Percentiles rank a stretch among this genome's conserved stretches.
These are phyloP conservation scores for Cephus sareptanus DNA, from an alignment of 2,888 invertebrate genomes.

Conservation along the genomic window DNA sequence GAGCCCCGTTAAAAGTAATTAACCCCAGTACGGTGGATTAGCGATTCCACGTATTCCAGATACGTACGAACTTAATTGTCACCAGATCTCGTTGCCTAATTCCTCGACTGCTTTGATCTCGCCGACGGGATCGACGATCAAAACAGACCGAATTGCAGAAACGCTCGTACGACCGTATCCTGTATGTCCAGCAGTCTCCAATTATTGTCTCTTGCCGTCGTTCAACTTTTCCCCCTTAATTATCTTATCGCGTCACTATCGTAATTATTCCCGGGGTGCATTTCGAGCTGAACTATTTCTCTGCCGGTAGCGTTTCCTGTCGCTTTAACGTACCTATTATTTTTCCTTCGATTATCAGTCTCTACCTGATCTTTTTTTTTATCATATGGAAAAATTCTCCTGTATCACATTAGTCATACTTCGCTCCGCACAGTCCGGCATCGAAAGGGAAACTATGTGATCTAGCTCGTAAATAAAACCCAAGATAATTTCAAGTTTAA, in stretches of 20 bases:
- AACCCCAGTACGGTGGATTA: slow-evolving; percentile 21
- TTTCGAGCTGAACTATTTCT: not conserved
- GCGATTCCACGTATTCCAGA: slow-evolving; percentile 20
- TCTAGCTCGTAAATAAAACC: not conserved
- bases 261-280: not conserved
- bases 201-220: not conserved
- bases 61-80: slow-evolving; percentile 23
- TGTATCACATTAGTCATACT: not conserved
- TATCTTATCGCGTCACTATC: not conserved
- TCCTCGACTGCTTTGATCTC: slow-evolving; percentile 19
- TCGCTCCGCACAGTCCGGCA: not conserved
- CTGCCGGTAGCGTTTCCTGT: not conserved
- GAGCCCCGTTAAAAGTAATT: slow-evolving; percentile 19
- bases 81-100: slow-evolving; percentile 19
- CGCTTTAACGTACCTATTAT: not conserved
- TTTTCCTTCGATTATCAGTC: not conserved
- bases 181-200: not conserved
- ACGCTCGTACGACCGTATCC: not conserved
- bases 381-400: not conserved
- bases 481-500: not conserved
- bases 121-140: slow-evolving; percentile 21
- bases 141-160: slow-evolving; percentile 18
- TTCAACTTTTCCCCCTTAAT: not conserved
- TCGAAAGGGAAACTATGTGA: not conserved
- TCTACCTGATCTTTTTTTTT: not conserved